A percentile compares a stretch with the other conserved stretches of the same genome.
phyloP scores from a whole-genome alignment of 2,888 invertebrate genomes.

The Diadegma fenestrale region DNA sequence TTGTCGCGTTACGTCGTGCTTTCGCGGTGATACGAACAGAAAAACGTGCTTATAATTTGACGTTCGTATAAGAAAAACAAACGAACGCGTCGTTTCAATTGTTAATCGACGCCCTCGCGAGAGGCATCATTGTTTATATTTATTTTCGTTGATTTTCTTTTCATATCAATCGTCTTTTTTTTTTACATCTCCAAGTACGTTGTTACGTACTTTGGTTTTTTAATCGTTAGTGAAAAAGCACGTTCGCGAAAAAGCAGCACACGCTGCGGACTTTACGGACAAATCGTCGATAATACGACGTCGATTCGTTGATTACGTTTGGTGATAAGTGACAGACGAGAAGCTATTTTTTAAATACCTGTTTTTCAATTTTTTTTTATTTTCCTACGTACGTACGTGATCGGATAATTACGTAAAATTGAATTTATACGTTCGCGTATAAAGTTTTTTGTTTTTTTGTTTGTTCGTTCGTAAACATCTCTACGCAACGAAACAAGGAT shows the following conservation, averaged over 20 bases:
- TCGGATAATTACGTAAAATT: not conserved
- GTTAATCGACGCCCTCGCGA: slow-evolving; percentile 38
- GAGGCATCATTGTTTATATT: slow-evolving; percentile 22
- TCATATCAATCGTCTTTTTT: not conserved
- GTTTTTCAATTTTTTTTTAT: not conserved
- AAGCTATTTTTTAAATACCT: slow-evolving; percentile 17
- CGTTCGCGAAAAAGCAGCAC: slow-evolving; percentile 24
- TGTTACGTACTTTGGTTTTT: not conserved
- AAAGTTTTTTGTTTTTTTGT: slow-evolving; percentile 6
- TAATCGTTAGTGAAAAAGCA: slow-evolving; percentile 4
- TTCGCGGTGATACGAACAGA: slow-evolving; percentile 6
- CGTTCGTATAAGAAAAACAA: not conserved
- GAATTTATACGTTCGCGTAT: not conserved
- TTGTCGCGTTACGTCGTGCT: slow-evolving; percentile 16
- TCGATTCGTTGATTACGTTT: slow-evolving; percentile 46
- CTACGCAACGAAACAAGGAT: slow-evolving; percentile 6
- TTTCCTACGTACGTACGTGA: slow-evolving; percentile 2
- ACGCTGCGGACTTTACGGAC: slow-evolving; percentile 38
- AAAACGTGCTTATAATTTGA: slow-evolving; percentile 18
- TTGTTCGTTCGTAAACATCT: not conserved
- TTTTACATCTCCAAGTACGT: not conserved
- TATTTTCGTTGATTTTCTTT: slow-evolving; percentile 1
- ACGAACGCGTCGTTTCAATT: slow-evolving; percentile 18
- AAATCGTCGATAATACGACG: not conserved
- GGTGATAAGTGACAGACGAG: slow-evolving; percentile 62